Evolutionary conservation across 2,797 vertebrate genomes (phyloP), one percentile per base, ranked within the genome.

Genomic region (Podarcis lilfordi): DNA sequence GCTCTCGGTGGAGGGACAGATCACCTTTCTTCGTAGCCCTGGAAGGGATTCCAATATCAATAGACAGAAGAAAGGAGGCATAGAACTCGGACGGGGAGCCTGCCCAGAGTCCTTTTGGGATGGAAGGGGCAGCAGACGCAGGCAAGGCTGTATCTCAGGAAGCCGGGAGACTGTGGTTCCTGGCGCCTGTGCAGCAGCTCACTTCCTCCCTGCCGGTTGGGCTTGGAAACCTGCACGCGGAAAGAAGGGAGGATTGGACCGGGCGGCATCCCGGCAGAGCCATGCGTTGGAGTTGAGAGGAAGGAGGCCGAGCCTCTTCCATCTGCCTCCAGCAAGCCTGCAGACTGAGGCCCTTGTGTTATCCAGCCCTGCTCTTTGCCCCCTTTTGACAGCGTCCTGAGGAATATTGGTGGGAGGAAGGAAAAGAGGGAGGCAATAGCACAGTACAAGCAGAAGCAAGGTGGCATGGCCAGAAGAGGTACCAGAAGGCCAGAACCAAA

Each of bases 21-120:
- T 87, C 80, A 78, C 89, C 85, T 80, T 80, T 80, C 93, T 94
- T 92, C 93, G 88, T 2, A 0, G 92, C 85, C 35, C 92, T 93
- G 93, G 91, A 94, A 89, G 89, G 59, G 89, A 80, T 86, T 95
- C 95, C 95, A 95, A 93, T 61, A 92, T 92, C 95, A 95, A 94
- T 91, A 96, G 80, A 85, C 50, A 83, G 89, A 93, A 94, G 94
- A 95, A 95, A 93, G 87, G 81, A 85, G 89, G 87, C 90, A 90
- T 85, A 93, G 93, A 94, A 69, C 50, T 85, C 55, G 84, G 85
- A 59, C 75, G 90, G 88, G 90, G 93, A 90, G 74, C 84, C 91
- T 92, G 91, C 92, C 89, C 89, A 8, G 90, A 93, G 90, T 90
- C 92, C 71, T 0, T 91, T 89, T 78, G 68, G 90, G 82, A 84